phyloP scores from a whole-genome alignment of 2,888 invertebrate species.

The Baccha elongata region DNA sequence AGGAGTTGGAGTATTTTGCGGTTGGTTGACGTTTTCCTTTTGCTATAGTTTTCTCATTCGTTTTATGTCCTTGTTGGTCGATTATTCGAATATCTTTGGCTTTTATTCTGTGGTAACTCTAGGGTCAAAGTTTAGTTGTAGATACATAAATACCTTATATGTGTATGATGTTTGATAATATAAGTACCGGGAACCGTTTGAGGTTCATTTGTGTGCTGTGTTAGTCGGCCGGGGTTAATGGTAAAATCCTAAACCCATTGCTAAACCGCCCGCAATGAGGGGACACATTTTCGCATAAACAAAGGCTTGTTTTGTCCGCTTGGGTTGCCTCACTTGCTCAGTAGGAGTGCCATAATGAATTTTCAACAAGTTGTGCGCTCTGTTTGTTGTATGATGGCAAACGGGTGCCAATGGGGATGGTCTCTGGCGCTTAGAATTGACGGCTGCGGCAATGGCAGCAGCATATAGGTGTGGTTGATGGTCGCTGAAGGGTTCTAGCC shows the following conservation, averaged over 20 bases:
- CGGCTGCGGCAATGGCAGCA: not conserved
- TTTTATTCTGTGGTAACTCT: conserved; percentile 59
- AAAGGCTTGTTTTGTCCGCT: conserved; percentile 53
- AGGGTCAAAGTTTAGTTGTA: conserved; percentile 51
- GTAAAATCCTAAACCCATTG: conserved; percentile 22
- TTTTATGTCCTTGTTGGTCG: conserved; percentile 56
- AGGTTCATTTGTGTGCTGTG: conserved; percentile 69
- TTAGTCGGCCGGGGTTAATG: conserved; percentile 39
- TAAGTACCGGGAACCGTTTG: conserved; percentile 44
- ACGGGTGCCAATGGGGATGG: conserved; percentile 4
- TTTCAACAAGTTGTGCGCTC: conserved; percentile 67
- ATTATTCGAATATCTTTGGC: conserved; percentile 68
- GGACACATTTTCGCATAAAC: conserved; percentile 66
- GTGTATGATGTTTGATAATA: not conserved
- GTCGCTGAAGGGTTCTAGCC: conserved; percentile 29
- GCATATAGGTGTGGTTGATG: conserved; percentile 47
- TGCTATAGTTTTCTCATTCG: conserved; percentile 38
- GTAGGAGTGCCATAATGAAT: conserved; percentile 68
- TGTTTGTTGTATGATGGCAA: conserved; percentile 24
- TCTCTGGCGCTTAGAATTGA: not conserved
- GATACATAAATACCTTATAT: conserved; percentile 1
- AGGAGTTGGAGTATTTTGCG: conserved; percentile 1
- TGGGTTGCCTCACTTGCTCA: conserved; percentile 52
- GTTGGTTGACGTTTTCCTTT: conserved; percentile 38
- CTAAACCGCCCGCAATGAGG: conserved; percentile 43